Percentiles rank a stretch among this genome's conserved stretches.
Conservation (phyloP, 2,113 vertebrate species). For the Cynocephalus volans region DNA sequence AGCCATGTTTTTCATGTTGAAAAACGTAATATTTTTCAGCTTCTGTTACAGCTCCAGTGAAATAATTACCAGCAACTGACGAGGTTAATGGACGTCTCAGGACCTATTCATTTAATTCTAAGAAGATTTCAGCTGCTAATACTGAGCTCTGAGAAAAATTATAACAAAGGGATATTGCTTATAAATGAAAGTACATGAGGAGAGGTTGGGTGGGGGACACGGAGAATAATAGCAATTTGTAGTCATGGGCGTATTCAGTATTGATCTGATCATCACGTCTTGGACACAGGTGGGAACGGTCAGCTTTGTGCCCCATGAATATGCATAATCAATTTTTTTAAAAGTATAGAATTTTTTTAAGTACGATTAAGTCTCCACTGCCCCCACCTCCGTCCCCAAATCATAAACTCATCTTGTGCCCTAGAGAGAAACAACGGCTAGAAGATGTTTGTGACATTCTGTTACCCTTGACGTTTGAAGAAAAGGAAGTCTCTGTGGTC, state of each 20-base stretch:
- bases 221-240: no score
- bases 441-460: background rate
- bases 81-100: background rate
- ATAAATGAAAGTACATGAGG: background rate
- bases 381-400: background rate
- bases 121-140: background rate
- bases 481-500: background rate
- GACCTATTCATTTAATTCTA: constrained; percentile 45
- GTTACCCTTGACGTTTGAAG: background rate
- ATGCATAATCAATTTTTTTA: no score
- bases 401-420: background rate
- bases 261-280: no score
- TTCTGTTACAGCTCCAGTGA: background rate
- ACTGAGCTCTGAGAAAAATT: background rate
- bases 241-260: no score
- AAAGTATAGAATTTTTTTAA: no score
- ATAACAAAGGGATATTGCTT: background rate
- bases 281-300: no score
- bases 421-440: background rate
- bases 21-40: background rate
- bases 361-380: background rate
- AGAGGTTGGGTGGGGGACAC: no score
- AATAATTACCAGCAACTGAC: constrained; percentile 17
- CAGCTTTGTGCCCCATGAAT: no score
- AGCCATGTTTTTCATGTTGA: background rate